These are phyloP conservation scores for Orchesella cincta DNA, from an alignment of 1,140 invertebrate species.

Conservation along the genomic window DNA sequence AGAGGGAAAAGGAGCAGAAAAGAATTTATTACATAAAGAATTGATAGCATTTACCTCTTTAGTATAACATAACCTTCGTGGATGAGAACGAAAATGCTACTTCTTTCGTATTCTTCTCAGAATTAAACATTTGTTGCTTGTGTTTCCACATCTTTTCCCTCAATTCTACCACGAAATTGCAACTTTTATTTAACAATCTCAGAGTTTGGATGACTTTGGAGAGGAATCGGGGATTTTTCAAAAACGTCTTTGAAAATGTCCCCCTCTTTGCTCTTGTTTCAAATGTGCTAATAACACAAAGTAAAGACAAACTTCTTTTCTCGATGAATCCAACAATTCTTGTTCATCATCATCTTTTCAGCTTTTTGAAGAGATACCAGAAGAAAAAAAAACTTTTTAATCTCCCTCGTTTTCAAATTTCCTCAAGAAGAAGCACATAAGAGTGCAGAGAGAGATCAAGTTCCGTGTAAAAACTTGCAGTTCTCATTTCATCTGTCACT, in stretches of 20 bases:
- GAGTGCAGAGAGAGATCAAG: background rate
- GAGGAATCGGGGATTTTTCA: too few relatives aligned
- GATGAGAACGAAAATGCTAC: too few relatives aligned
- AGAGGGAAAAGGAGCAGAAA: background rate
- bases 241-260: too few relatives aligned
- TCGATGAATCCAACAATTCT: too few relatives aligned
- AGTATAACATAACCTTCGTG: too few relatives aligned
- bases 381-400: too few relatives aligned
- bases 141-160: background rate
- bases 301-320: too few relatives aligned
- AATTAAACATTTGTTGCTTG: background rate
- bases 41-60: background rate
- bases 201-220: background rate
- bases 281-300: too few relatives aligned
- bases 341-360: background rate
- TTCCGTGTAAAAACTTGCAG: background rate
- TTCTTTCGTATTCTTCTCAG: too few relatives aligned
- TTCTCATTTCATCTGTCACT: constrained; percentile 12
- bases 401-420: background rate
- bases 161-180: background rate
- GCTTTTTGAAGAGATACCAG: too few relatives aligned
- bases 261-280: too few relatives aligned
- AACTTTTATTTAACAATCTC: background rate
- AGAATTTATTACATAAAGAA: background rate
- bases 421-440: background rate